phyloP scores from a whole-genome alignment of 2,797 vertebrate genomes.

The Semotilus atromaculatus region DNA sequence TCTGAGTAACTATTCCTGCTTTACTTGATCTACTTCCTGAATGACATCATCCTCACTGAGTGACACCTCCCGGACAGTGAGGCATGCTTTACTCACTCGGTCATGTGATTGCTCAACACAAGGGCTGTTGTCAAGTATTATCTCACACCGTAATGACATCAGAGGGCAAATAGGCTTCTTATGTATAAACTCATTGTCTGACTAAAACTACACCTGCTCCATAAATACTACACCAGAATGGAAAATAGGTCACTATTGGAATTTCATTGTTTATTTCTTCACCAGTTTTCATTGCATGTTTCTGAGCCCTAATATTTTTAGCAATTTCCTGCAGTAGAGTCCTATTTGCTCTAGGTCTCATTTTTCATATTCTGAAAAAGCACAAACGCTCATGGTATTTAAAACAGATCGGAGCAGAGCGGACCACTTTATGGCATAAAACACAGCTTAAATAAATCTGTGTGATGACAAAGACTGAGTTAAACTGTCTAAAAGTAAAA shows the following conservation, averaged over 20 bases:
- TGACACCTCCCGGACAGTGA: slow-evolving; percentile 43
- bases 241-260: slow-evolving; percentile 14
- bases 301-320: neutral
- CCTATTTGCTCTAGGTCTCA: neutral
- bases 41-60: slow-evolving; percentile 67
- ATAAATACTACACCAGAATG: slow-evolving; percentile 9
- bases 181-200: slow-evolving; percentile 44
- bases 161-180: slow-evolving; percentile 32
- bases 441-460: neutral
- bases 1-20: slow-evolving; percentile 41
- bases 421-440: neutral
- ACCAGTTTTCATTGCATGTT: neutral
- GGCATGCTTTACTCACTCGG: slow-evolving; percentile 63
- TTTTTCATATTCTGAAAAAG: neutral
- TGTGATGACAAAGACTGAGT: neutral
- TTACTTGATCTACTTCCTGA: slow-evolving; percentile 66
- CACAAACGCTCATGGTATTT: neutral
- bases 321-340: slow-evolving; percentile 12
- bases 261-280: neutral
- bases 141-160: slow-evolving; percentile 49
- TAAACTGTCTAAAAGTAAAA: neutral
- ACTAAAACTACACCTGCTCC: slow-evolving; percentile 35
- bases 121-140: slow-evolving; percentile 34
- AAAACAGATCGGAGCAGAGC: slow-evolving; percentile 15
- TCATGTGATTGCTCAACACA: slow-evolving; percentile 64